Conservation (phyloP, 64 coral and sea anemone species). For the Stichodactyla mertensii region DNA sequence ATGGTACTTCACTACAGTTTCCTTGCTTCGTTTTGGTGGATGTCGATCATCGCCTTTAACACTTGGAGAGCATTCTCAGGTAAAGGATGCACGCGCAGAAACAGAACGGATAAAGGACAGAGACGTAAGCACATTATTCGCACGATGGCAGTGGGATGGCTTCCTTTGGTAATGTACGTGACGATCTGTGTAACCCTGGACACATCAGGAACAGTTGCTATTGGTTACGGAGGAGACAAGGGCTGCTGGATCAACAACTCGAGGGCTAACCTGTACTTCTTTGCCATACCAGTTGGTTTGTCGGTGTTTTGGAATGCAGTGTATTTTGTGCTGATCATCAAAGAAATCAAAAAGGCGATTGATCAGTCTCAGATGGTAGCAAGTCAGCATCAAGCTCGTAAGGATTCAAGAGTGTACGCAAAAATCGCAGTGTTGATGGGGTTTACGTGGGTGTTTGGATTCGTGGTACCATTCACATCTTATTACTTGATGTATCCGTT, state of each 20-base stretch:
- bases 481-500: constrained; percentile 18
- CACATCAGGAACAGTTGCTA: constrained; percentile 10
- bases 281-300: constrained; percentile 19
- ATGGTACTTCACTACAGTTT: constrained; percentile 15
- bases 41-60: constrained; percentile 39
- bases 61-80: constrained; percentile 30
- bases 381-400: not conserved
- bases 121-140: not conserved
- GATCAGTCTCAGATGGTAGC: not conserved
- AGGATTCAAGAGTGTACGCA: not conserved
- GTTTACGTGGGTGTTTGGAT: constrained; percentile 34
- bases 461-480: not conserved
- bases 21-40: constrained; percentile 26
- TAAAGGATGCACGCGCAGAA: not conserved
- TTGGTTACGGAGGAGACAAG: constrained; percentile 23
- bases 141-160: not conserved
- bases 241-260: constrained; percentile 40
- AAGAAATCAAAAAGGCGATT: not conserved
- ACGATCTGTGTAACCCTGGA: constrained; percentile 20
- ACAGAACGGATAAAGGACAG: not conserved
- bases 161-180: not conserved
- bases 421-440: constrained; percentile 28
- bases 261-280: constrained; percentile 13
- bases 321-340: constrained; percentile 24
- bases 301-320: not conserved